Conservation (phyloP, 2,113 vertebrate species). For the Pardalotus punctatus region DNA sequence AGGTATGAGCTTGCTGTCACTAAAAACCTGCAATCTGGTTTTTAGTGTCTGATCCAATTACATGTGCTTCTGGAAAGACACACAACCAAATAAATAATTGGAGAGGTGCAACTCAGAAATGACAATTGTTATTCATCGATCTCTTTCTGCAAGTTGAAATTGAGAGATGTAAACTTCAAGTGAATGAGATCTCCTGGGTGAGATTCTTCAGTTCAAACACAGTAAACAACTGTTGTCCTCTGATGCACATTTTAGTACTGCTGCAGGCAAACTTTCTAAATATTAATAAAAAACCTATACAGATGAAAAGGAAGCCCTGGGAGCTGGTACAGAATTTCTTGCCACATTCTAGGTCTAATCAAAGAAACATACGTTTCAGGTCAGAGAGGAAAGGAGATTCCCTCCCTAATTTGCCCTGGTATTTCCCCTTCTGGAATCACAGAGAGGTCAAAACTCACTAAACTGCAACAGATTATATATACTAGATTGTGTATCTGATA, state of each 20-base stretch:
- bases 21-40: slow-evolving; percentile 79
- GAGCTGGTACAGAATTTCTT: slow-evolving; percentile 30
- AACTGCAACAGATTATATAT: neutral
- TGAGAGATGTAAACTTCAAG: slow-evolving; percentile 85
- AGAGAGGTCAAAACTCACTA: neutral
- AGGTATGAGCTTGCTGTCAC: slow-evolving; percentile 77
- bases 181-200: slow-evolving; percentile 80
- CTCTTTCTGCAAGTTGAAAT: slow-evolving; percentile 78
- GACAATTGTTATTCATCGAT: slow-evolving; percentile 85
- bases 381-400: neutral
- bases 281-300: slow-evolving; percentile 71
- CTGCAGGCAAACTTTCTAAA: slow-evolving; percentile 87
- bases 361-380: slow-evolving; percentile 13
- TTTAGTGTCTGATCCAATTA: slow-evolving; percentile 87
- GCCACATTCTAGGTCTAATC: slow-evolving; percentile 22
- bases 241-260: slow-evolving; percentile 89
- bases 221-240: slow-evolving; percentile 91
- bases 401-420: neutral
- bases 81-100: slow-evolving; percentile 85
- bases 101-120: slow-evolving; percentile 74
- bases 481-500: neutral
- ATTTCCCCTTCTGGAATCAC: neutral
- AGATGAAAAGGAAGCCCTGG: slow-evolving; percentile 49
- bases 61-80: slow-evolving; percentile 78
- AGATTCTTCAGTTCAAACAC: slow-evolving; percentile 87